These are phyloP conservation scores for Adelges cooleyi DNA, from an alignment of 1,140 invertebrate genomes.

Conservation along the genomic window DNA sequence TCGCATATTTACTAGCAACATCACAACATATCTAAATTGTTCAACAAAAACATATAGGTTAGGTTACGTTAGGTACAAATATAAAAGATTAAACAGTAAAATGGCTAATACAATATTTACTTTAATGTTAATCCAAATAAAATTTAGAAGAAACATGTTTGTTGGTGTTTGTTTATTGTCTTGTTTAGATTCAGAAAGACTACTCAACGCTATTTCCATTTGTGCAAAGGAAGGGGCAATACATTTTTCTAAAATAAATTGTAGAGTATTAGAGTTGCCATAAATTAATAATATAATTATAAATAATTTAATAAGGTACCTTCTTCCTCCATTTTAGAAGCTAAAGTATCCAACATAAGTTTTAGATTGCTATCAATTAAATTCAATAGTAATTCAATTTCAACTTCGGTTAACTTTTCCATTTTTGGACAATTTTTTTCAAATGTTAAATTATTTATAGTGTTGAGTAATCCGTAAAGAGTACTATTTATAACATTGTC, in stretches of 20 bases:
- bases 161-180: slow-evolving; percentile 45
- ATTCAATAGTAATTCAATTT: slow-evolving; percentile 34
- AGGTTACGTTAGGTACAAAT: too few relatives aligned
- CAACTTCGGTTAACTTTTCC: slow-evolving; percentile 27
- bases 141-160: slow-evolving; percentile 56
- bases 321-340: slow-evolving; percentile 29
- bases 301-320: too few relatives aligned
- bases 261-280: too few relatives aligned
- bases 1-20: slow-evolving; percentile 39
- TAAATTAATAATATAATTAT: too few relatives aligned
- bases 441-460: slow-evolving; percentile 35
- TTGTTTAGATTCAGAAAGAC: slow-evolving; percentile 36
- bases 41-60: too few relatives aligned
- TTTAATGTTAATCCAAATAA: slow-evolving; percentile 68
- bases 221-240: slow-evolving; percentile 49
- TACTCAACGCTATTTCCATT: slow-evolving; percentile 42
- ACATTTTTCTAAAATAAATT: slow-evolving; percentile 24
- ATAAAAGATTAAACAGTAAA: too few relatives aligned
- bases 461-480: slow-evolving; percentile 38
- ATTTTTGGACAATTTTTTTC: slow-evolving; percentile 31
- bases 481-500: slow-evolving; percentile 36
- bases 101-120: slow-evolving; percentile 39
- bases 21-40: slow-evolving; percentile 44
- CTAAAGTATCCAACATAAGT: slow-evolving; percentile 39
- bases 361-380: slow-evolving; percentile 38